Base-by-base conservation (phyloP, 2,113 vertebrate species). In the Monopterus albus region DNA sequence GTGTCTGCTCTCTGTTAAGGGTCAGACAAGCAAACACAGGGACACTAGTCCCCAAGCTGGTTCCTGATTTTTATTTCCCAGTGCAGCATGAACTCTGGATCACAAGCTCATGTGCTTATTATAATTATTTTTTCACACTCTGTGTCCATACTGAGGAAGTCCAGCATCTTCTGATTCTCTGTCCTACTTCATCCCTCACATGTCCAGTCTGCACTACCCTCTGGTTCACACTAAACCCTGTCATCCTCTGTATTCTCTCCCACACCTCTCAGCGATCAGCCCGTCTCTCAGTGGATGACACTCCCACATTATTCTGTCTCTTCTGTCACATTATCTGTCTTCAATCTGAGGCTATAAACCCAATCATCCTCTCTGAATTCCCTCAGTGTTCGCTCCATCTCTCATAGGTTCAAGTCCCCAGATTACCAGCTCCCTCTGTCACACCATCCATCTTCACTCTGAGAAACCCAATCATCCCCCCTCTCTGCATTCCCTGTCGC, bases 391-490 rank as follows among this genome's bases (percentile, higher is more conserved):
- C 45, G 1, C 0, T 0, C 28, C 58, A 69, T 65, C 75, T 36
- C 60, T 74, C 65, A 56, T 14, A 58, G 68, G 67, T 79, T 71
- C 46, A 81, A 73, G 63, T 79, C 72, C 62, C 64, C 21, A 50
- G 84, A 87, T 87, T 56, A 68, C 25, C 6, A 14, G 7, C 60
- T 51, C 10, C 20, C 17, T 50, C 25, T 71, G 79, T 78, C 82
- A 74, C 63, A 28, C 58, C 76, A 83, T 87, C 79, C 12, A 28
- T 87, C 77, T 75, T 55, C 53, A 8, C 61, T 38, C 53, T 39
- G 7, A 47, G 57, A 68, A 73, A 68, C 17, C 29, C 40, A 65
- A 72, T 72, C 65, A 31, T 13, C 8, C 20, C 65, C 20, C 21
- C 4, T 25, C 49, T 25, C 73, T 28, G 21, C 59, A 28, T 28